phyloP scores from a whole-genome alignment of 2,113 vertebrate species.

The Xiphophorus hellerii region DNA sequence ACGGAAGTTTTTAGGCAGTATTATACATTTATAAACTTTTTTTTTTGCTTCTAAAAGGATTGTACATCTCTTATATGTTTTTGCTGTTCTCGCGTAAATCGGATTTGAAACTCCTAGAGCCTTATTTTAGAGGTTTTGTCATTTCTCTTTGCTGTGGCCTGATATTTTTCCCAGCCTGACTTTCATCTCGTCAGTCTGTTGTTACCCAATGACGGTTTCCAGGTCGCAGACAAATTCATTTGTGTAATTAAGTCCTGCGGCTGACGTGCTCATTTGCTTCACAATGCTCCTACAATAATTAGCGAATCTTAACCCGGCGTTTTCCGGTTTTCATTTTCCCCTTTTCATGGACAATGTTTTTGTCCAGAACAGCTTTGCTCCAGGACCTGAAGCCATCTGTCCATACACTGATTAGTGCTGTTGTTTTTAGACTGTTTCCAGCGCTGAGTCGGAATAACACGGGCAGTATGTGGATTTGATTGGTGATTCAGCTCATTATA shows the following conservation, averaged over 20 bases:
- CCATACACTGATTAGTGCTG: background rate
- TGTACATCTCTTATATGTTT: background rate
- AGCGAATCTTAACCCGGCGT: background rate
- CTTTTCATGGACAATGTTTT: background rate
- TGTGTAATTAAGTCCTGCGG: background rate
- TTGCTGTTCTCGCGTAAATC: no score
- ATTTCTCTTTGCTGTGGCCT: background rate
- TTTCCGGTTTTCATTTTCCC: background rate
- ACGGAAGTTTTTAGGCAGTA: background rate
- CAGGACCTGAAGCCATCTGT: background rate
- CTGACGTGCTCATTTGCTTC: background rate
- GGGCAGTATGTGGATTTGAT: background rate
- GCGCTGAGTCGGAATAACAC: background rate
- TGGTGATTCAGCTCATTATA: background rate
- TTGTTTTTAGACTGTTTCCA: background rate
- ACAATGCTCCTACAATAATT: background rate
- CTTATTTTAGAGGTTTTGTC: background rate
- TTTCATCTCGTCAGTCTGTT: background rate
- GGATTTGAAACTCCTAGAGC: no score
- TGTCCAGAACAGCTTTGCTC: background rate
- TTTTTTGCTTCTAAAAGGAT: background rate
- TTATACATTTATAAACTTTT: background rate
- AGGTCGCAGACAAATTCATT: background rate
- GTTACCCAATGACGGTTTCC: background rate
- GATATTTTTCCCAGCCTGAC: background rate